Conservation (phyloP, 2,797 vertebrate species). For the Emys orbicularis region DNA sequence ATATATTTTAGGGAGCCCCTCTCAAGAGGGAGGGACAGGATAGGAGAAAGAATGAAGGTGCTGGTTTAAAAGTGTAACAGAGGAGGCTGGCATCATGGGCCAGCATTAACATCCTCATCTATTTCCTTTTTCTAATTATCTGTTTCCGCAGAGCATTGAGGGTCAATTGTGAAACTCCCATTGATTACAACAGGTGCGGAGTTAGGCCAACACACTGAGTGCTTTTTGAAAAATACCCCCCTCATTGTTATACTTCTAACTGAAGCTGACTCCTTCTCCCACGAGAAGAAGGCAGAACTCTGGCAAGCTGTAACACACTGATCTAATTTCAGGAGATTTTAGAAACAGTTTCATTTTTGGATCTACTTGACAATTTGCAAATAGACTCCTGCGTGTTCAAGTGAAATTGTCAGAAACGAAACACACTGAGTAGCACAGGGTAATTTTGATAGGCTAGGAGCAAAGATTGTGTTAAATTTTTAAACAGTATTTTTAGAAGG, state of each 20-base stretch:
- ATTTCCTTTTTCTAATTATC: slow-evolving; percentile 5
- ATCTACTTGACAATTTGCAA: slow-evolving; percentile 28
- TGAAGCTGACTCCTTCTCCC: background rate
- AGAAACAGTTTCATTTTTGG: background rate
- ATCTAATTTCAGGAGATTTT: background rate
- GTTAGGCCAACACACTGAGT: background rate
- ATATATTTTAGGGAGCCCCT: background rate
- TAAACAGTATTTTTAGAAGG: background rate
- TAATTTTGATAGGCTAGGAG: slow-evolving; percentile 9
- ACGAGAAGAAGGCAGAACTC: background rate
- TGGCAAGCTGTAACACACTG: background rate
- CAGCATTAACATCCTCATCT: accelerated
- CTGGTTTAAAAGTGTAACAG: background rate
- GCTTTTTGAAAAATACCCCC: background rate
- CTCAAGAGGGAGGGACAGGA: background rate
- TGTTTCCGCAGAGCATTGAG: background rate
- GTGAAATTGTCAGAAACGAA: slow-evolving; percentile 31
- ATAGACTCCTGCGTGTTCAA: background rate
- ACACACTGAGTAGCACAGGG: too few relatives aligned
- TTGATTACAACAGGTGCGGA: too few relatives aligned
- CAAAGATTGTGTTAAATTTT: background rate
- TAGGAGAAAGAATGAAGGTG: background rate
- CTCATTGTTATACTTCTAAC: background rate
- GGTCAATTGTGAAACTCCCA: background rate
- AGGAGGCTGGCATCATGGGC: background rate